Evolutionary conservation across 2,113 vertebrate genomes (phyloP).

Genomic region (Atrichornis clamosus): DNA sequence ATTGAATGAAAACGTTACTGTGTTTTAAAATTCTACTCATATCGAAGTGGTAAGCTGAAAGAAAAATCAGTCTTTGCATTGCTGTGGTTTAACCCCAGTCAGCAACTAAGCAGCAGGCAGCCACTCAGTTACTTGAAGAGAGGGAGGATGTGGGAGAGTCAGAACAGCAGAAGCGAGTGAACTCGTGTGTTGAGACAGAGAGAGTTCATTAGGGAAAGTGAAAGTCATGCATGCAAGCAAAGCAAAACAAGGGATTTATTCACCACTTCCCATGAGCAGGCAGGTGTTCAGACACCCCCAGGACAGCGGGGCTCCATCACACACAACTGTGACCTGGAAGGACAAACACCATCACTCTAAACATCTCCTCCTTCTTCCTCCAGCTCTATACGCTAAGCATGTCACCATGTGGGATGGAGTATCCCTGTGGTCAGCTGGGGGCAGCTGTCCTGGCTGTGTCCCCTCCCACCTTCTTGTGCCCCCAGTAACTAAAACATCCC

Average conservation of each 20-base stretch:
- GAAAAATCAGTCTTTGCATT: not conserved
- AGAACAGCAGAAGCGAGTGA: not conserved
- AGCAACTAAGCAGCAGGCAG: not conserved
- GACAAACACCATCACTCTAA: fast-evolving
- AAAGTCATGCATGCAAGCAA: not conserved
- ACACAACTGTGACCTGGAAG: not conserved
- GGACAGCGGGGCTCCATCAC: not conserved
- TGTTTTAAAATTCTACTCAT: not conserved
- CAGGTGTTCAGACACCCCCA: not conserved
- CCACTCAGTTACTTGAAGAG: not conserved
- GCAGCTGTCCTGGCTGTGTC: not conserved
- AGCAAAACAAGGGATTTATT: not conserved
- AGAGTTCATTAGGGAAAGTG: not conserved
- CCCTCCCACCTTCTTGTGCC: not conserved
- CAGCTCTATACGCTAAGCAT: not conserved
- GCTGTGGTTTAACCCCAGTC: not conserved
- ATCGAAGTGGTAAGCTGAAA: not conserved
- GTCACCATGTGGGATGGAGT: not conserved
- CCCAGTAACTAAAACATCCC: not conserved
- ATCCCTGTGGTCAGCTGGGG: not conserved
- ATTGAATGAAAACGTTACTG: not conserved
- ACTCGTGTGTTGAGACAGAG: not conserved
- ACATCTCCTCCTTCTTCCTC: no score
- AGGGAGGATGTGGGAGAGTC: not conserved
- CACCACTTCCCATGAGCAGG: not conserved